phyloP scores from a whole-genome alignment of 1,140 invertebrate species.

The Anoplolepis gracilipes region DNA sequence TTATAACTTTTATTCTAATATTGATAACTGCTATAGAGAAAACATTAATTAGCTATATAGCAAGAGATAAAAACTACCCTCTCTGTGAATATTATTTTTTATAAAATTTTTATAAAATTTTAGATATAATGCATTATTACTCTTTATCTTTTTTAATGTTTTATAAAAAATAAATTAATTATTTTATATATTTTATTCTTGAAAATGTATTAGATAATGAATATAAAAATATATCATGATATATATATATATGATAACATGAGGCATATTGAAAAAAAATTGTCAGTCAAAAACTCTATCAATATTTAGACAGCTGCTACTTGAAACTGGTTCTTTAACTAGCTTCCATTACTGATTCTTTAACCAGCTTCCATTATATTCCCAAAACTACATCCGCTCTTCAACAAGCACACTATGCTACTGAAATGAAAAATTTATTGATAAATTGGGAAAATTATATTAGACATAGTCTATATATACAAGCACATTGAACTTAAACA shows the following conservation, averaged over 20 bases:
- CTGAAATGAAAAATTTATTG: conserved; percentile 35
- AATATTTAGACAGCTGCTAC: conserved; percentile 77
- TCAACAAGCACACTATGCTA: conserved; percentile 16
- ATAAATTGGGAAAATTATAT: conserved; percentile 37
- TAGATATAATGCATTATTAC: neutral
- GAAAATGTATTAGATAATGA: neutral
- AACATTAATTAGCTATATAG: too few species aligned
- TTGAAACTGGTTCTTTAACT: conserved; percentile 73
- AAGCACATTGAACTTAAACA: neutral
- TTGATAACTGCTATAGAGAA: neutral
- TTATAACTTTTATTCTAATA: conserved; percentile 12
- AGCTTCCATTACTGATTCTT: conserved; percentile 74
- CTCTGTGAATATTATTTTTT: neutral
- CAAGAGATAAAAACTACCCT: neutral
- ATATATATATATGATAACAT: neutral
- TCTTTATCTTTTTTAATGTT: neutral
- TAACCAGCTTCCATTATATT: conserved; percentile 62
- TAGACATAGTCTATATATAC: neutral
- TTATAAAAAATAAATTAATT: neutral
- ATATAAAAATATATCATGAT: neutral
- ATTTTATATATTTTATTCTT: too few species aligned
- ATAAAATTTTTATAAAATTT: too few species aligned
- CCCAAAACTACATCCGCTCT: conserved; percentile 68
- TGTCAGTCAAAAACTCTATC: conserved; percentile 53
- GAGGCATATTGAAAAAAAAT: conserved; percentile 51